A percentile compares a stretch with the other conserved stretches of the same genome.
Evolutionary conservation across 2,797 vertebrate genomes (phyloP).

Genomic region (Alca torda): DNA sequence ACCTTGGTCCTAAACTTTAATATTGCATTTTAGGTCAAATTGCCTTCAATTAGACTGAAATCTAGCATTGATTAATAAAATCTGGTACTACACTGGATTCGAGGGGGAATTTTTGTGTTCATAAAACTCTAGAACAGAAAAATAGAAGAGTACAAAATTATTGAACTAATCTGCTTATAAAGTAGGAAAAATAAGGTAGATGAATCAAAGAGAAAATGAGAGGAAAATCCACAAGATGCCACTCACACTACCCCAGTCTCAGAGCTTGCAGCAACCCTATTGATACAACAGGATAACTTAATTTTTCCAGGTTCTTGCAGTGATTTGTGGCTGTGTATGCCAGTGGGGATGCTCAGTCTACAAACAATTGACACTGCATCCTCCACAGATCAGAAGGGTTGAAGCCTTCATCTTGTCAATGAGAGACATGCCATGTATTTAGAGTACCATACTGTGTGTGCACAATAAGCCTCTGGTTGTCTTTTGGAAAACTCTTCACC

Average conservation of each 20-base stretch:
- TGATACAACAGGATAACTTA: background rate
- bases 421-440: background rate
- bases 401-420: background rate
- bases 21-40: background rate
- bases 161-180: background rate
- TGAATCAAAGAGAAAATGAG: background rate
- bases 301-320: background rate
- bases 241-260: background rate
- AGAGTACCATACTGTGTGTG: background rate
- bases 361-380: background rate
- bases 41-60: background rate
- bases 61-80: background rate
- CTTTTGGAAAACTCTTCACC: background rate
- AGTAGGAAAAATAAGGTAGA: background rate
- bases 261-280: background rate
- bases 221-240: background rate
- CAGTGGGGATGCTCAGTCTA: background rate
- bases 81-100: background rate
- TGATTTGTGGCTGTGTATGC: background rate
- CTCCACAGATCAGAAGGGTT: background rate
- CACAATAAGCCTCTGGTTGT: background rate
- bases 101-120: background rate
- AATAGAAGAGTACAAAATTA: background rate
- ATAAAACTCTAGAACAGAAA: background rate
- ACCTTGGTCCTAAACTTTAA: background rate